A percentile compares a stretch with the other conserved stretches of the same genome.
These are phyloP conservation scores for Eupeodes latifasciatus DNA, from an alignment of 2,888 invertebrate species.

Conservation along the genomic window DNA sequence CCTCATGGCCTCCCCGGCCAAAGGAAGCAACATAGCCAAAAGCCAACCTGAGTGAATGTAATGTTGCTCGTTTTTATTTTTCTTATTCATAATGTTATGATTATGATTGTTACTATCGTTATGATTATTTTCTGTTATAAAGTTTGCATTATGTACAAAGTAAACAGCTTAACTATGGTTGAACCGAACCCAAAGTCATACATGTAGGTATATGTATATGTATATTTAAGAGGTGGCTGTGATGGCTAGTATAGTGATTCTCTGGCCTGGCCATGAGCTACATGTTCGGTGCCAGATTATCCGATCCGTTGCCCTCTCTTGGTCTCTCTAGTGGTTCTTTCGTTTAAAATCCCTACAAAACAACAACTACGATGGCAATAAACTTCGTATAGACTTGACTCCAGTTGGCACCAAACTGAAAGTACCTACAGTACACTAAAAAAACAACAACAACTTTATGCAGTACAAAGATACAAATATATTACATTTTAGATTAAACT, in stretches of 20 bases:
- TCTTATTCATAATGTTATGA: slow-evolving; percentile 69
- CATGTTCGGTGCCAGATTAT: slow-evolving; percentile 71
- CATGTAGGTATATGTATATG: neutral
- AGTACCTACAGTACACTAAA: neutral
- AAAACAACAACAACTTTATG: neutral
- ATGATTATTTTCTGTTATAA: slow-evolving; percentile 70
- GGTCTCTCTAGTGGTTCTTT: neutral
- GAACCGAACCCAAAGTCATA: slow-evolving; percentile 46
- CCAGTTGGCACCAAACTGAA: slow-evolving; percentile 32
- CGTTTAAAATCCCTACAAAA: slow-evolving; percentile 9
- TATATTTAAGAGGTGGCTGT: slow-evolving; percentile 38
- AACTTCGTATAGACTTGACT: slow-evolving; percentile 55
- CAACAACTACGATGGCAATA: slow-evolving; percentile 58
- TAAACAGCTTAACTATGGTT: slow-evolving; percentile 64
- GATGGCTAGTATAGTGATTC: slow-evolving; percentile 21
- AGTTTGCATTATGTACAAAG: slow-evolving; percentile 66
- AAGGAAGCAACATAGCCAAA: slow-evolving; percentile 8
- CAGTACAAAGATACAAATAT: slow-evolving; percentile 42
- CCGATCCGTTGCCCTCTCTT: slow-evolving; percentile 12
- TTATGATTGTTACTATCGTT: slow-evolving; percentile 72
- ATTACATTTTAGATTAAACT: slow-evolving; percentile 69
- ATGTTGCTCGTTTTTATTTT: slow-evolving; percentile 15
- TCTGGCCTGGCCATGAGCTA: slow-evolving; percentile 64
- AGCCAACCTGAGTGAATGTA: slow-evolving; percentile 28
- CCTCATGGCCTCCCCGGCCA: neutral